These are phyloP conservation scores for Cheilosia variabilis DNA, from an alignment of 2,888 invertebrate species.

Conservation along the genomic window DNA sequence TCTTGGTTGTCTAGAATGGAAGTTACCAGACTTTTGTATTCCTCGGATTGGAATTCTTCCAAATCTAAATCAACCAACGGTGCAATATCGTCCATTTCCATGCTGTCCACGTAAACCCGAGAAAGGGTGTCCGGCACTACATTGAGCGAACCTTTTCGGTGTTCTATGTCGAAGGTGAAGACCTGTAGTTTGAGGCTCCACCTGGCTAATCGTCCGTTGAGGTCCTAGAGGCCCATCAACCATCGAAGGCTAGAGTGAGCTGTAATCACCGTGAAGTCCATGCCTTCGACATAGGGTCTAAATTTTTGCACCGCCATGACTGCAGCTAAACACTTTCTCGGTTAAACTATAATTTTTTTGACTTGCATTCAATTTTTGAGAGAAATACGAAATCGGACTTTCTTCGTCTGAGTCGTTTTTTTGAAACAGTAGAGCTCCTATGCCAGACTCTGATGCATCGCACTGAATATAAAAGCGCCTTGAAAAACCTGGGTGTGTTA, in stretches of 20 bases:
- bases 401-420: neutral
- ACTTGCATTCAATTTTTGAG: neutral
- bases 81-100: neutral
- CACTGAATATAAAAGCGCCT: conserved; percentile 58
- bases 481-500: conserved; percentile 59
- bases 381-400: neutral
- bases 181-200: neutral
- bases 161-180: conserved; percentile 52
- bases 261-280: too few species aligned
- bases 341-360: neutral
- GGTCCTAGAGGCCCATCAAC: neutral
- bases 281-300: too few species aligned
- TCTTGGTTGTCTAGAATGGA: neutral
- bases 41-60: neutral
- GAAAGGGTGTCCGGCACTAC: neutral
- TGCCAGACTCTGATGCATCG: conserved; percentile 24
- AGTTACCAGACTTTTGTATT: neutral
- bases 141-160: conserved; percentile 76
- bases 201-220: neutral
- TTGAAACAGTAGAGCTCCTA: neutral
- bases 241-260: neutral
- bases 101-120: neutral
- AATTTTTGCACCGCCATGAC: too few species aligned
- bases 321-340: too few species aligned
- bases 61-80: conserved; percentile 2